phyloP scores from a whole-genome alignment of 2,888 invertebrate species.

The Steinernema carpocapsae region DNA sequence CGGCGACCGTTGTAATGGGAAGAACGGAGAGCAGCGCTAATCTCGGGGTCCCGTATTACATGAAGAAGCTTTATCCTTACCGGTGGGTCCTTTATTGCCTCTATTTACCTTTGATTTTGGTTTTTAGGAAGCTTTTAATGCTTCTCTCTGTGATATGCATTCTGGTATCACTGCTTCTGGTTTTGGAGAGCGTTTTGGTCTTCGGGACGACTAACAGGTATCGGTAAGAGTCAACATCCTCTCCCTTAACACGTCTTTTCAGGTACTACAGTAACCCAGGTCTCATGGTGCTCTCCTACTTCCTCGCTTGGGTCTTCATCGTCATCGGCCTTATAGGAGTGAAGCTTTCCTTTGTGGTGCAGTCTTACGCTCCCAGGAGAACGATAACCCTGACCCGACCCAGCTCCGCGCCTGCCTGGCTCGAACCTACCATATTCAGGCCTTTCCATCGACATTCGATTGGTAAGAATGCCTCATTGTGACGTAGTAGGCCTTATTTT shows the following conservation, averaged over 20 bases:
- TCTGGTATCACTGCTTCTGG: neutral
- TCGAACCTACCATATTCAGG: neutral
- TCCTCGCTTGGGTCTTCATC: conserved; percentile 14
- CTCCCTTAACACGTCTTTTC: neutral
- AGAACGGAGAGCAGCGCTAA: neutral
- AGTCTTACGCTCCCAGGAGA: neutral
- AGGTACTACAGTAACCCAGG: conserved; percentile 9
- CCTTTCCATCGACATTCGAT: conserved; percentile 10
- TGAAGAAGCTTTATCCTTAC: neutral
- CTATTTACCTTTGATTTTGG: neutral
- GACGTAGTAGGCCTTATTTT: neutral
- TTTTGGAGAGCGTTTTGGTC: neutral
- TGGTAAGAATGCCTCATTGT: neutral
- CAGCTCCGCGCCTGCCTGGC: neutral
- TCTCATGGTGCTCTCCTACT: conserved; percentile 5
- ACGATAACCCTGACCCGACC: neutral
- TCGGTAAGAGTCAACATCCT: neutral
- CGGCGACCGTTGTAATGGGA: neutral
- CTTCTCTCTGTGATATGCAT: neutral
- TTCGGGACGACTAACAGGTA: neutral
- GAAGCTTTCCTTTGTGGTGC: neutral
- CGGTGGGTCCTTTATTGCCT: neutral
- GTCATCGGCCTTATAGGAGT: neutral
- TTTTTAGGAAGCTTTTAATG: neutral
- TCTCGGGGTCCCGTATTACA: neutral